Conservation (phyloP, 1,140 invertebrate genomes). For the Gryon sp. region DNA sequence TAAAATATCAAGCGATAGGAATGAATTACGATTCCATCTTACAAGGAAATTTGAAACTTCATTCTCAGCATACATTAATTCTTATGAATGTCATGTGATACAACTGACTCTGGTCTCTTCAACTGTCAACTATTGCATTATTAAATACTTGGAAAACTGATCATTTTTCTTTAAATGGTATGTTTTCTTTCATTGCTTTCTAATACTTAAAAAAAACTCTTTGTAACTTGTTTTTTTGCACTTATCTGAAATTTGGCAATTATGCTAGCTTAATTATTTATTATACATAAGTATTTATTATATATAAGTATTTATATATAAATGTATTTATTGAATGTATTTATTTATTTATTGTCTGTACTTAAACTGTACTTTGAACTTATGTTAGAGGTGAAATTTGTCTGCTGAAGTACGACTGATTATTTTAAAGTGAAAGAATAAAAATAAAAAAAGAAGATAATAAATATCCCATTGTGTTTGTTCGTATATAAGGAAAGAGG, state of each 20-base stretch:
- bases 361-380: background rate
- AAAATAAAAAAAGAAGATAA: constrained; percentile 59
- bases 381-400: constrained; percentile 25
- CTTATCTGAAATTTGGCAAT: constrained; percentile 20
- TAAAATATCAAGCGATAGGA: no score
- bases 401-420: constrained; percentile 36
- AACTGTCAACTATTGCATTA: no score
- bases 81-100: no score
- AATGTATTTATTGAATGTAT: constrained; percentile 60
- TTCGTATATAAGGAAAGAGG: constrained; percentile 37
- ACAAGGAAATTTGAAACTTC: no score
- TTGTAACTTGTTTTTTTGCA: constrained; percentile 10
- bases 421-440: constrained; percentile 35
- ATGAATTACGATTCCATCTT: no score
- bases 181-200: no score
- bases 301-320: constrained; percentile 54
- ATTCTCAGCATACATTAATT: no score
- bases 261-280: no score
- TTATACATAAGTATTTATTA: constrained; percentile 27
- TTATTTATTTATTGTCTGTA: constrained; percentile 21
- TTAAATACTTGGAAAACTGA: no score
- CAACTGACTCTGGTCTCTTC: no score
- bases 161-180: no score
- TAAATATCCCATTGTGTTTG: constrained; percentile 57
- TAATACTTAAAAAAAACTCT: no score